Evolutionary conservation across 1,140 invertebrate genomes (phyloP).

Genomic region (Cotesia typhae): DNA sequence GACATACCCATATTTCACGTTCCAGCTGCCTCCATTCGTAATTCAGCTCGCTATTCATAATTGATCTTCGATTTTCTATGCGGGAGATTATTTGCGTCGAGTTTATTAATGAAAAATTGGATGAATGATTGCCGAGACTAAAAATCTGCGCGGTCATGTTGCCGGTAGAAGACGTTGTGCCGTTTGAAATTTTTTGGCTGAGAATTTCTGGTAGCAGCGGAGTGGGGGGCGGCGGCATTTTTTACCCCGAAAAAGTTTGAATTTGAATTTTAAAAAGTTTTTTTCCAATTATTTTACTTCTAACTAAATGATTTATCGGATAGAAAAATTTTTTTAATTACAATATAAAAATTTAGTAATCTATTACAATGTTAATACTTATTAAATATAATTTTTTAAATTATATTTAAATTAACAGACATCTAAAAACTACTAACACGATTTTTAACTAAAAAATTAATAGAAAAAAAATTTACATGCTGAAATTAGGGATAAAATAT

Average conservation of each 20-base stretch:
- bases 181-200: neutral
- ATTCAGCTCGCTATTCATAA: conserved; percentile 21
- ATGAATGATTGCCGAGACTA: neutral
- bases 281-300: neutral
- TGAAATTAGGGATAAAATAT: too few species aligned
- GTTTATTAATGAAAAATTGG: neutral
- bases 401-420: too few species aligned
- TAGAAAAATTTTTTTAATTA: too few species aligned
- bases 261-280: neutral
- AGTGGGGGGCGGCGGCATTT: neutral
- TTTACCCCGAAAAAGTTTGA: neutral
- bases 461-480: too few species aligned
- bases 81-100: neutral
- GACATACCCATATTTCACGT: conserved; percentile 37
- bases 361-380: too few species aligned
- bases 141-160: neutral
- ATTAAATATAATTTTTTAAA: too few species aligned
- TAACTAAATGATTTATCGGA: too few species aligned
- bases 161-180: neutral
- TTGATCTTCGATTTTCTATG: conserved; percentile 17
- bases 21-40: conserved; percentile 35
- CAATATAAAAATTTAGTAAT: too few species aligned
- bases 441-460: too few species aligned
- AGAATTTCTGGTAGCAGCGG: neutral
- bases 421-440: too few species aligned